Percentiles rank a stretch among this genome's conserved stretches.
These are phyloP conservation scores for Haplotaxodon microlepis DNA, from an alignment of 2,113 vertebrate species.

Conservation along the genomic window DNA sequence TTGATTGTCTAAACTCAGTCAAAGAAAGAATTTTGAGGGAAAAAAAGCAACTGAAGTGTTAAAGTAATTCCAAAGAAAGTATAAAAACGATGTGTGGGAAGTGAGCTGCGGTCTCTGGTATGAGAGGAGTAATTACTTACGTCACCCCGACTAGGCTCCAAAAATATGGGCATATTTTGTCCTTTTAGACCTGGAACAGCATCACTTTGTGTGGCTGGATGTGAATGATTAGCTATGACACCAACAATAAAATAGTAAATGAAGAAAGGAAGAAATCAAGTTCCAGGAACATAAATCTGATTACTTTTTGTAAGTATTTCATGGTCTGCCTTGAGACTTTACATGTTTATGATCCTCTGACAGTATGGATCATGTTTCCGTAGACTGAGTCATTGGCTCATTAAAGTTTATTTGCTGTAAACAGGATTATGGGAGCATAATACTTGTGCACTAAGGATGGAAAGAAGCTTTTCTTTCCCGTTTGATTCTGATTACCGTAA, in stretches of 20 bases:
- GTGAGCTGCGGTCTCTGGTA: not conserved
- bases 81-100: not conserved
- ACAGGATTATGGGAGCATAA: not conserved
- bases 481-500: not conserved
- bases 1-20: not conserved
- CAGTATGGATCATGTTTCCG: not conserved
- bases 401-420: not conserved
- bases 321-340: not conserved
- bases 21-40: not conserved
- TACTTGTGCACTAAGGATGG: not conserved
- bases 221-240: not conserved
- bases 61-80: not conserved
- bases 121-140: not conserved
- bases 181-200: not conserved
- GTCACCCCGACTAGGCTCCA: not conserved
- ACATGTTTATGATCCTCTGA: not conserved
- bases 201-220: not conserved
- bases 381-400: not conserved
- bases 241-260: not conserved
- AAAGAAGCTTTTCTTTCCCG: not conserved
- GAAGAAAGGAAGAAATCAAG: not conserved
- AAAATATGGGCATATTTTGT: not conserved
- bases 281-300: not conserved
- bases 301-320: not conserved
- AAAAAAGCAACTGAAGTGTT: not conserved